Percentiles rank a stretch among this genome's conserved stretches.
Conservation (phyloP, 92 coral and sea anemone genomes). For the Zoanthus sansibaricus region DNA sequence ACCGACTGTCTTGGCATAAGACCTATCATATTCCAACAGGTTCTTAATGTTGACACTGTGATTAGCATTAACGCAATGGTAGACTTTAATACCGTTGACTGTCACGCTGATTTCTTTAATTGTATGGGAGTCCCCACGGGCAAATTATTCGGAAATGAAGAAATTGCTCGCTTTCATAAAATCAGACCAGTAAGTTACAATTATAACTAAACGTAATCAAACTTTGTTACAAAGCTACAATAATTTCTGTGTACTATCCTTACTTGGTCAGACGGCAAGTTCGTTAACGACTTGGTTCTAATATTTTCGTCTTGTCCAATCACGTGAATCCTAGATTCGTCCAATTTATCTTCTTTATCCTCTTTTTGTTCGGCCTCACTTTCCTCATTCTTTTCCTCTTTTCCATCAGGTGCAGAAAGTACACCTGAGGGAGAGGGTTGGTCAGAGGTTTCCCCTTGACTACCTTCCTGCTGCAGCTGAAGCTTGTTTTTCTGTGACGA, state of each 20-base stretch:
- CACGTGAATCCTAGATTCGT: slow-evolving; percentile 85
- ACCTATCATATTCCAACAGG: too few relatives aligned
- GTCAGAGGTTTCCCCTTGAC: slow-evolving; percentile 22
- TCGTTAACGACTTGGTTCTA: slow-evolving; percentile 73
- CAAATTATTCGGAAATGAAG: too few relatives aligned
- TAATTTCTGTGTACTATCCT: background rate
- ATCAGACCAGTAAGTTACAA: background rate
- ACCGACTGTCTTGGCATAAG: too few relatives aligned
- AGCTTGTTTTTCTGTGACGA: background rate
- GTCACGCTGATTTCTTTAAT: too few relatives aligned
- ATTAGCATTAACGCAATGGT: too few relatives aligned
- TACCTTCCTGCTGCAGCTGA: background rate
- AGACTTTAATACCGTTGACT: too few relatives aligned
- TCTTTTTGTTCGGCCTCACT: slow-evolving; percentile 45
- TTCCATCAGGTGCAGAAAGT: slow-evolving; percentile 45
- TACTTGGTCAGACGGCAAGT: slow-evolving; percentile 80
- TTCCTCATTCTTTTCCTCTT: slow-evolving; percentile 34
- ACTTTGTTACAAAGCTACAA: too few relatives aligned
- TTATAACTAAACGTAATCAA: background rate
- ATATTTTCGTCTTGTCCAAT: slow-evolving; percentile 95
- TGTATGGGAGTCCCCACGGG: too few relatives aligned
- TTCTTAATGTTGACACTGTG: too few relatives aligned
- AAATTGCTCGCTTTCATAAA: too few relatives aligned
- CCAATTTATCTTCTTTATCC: slow-evolving; percentile 43
- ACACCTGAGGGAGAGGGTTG: slow-evolving; percentile 48